Evolutionary conservation across 2,113 vertebrate genomes (phyloP).

Genomic region (Sula dactylatra): DNA sequence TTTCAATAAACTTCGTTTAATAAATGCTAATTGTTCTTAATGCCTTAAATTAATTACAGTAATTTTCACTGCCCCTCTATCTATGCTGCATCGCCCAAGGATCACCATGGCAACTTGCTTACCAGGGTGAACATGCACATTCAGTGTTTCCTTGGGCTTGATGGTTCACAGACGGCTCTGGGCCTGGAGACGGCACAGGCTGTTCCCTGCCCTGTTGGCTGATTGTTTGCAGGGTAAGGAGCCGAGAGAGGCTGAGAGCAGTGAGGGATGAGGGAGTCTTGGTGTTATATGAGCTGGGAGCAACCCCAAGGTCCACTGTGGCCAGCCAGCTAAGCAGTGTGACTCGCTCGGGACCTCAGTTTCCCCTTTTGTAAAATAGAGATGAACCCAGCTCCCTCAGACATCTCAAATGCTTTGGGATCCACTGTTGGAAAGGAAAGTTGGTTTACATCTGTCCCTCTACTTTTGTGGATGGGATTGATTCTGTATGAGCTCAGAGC

Average conservation of each 20-base stretch:
- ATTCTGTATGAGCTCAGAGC: not conserved
- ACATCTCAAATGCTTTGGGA: not conserved
- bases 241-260: not conserved
- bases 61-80: slow-evolving; percentile 29
- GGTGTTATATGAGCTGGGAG: not conserved
- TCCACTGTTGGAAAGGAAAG: not conserved
- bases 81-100: not conserved
- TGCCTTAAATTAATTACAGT: slow-evolving; percentile 65
- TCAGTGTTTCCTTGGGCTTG: not conserved
- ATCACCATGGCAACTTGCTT: slow-evolving; percentile 64
- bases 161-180: not conserved
- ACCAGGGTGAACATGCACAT: not conserved
- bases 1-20: slow-evolving; percentile 50
- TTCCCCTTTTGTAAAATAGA: not conserved
- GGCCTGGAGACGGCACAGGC: not conserved
- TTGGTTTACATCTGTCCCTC: not conserved
- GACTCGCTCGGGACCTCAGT: not conserved
- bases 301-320: not conserved
- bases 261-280: not conserved
- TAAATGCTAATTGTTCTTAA: slow-evolving; percentile 67
- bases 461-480: not conserved
- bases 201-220: not conserved
- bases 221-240: not conserved
- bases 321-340: not conserved
- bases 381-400: not conserved